These are phyloP conservation scores for Sandelia bainsii DNA, from an alignment of 2,797 vertebrate genomes.

Conservation along the genomic window DNA sequence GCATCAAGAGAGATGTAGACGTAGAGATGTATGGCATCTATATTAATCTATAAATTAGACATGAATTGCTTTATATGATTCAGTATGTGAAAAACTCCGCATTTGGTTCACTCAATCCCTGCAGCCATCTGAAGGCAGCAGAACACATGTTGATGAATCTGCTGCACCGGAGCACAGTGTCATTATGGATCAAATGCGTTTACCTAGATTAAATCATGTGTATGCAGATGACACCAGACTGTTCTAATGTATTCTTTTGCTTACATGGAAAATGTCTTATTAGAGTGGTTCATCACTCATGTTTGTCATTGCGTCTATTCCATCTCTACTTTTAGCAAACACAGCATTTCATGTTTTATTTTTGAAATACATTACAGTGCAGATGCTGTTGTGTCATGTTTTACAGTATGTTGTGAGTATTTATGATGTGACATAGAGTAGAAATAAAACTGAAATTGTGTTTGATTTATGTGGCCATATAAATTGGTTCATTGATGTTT, in stretches of 20 bases:
- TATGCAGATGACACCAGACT: slow-evolving; percentile 1
- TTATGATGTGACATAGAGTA: too few species aligned
- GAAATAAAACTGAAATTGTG: too few species aligned
- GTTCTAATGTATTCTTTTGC: too few species aligned
- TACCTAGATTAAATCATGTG: neutral
- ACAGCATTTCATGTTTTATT: neutral
- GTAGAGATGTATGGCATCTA: neutral
- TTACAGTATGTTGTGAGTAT: too few species aligned
- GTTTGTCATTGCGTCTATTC: neutral
- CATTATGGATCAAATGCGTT: neutral
- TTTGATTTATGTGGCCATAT: too few species aligned
- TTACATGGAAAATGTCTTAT: too few species aligned
- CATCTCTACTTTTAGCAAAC: neutral
- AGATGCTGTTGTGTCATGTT: too few species aligned
- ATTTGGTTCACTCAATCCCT: slow-evolving; percentile 20
- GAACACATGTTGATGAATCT: slow-evolving; percentile 13
- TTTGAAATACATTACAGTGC: neutral
- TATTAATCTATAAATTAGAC: slow-evolving; percentile 1
- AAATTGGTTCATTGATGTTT: too few species aligned
- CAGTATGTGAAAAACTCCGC: neutral
- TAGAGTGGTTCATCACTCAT: too few species aligned
- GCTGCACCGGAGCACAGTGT: neutral
- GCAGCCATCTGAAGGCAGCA: slow-evolving; percentile 6
- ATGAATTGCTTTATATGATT: neutral
- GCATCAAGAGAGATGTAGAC: neutral